Evolutionary conservation across 2,113 vertebrate species (phyloP).

Genomic region (Labeo catla): DNA sequence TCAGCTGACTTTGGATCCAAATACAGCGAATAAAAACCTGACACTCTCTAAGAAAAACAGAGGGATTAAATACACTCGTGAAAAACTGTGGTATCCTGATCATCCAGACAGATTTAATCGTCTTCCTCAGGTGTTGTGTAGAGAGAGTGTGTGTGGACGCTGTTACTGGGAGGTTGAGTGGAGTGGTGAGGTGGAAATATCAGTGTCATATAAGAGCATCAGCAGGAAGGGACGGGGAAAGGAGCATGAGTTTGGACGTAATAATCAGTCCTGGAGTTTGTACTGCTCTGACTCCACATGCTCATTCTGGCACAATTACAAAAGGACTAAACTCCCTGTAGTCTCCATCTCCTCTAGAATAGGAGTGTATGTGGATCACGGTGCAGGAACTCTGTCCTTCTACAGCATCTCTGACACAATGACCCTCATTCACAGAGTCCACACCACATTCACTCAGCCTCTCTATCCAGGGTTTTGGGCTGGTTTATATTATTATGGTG

Average conservation of each 20-base stretch:
- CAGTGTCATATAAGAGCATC: slow-evolving; percentile 27
- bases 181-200: rapidly evolving
- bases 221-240: neutral
- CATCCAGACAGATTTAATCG: neutral
- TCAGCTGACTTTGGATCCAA: neutral
- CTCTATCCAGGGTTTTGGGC: neutral
- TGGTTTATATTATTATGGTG: neutral
- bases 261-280: neutral
- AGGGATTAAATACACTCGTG: neutral
- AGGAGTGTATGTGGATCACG: slow-evolving; percentile 17
- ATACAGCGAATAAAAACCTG: neutral
- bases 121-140: neutral
- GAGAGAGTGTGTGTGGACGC: neutral
- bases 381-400: slow-evolving; percentile 29
- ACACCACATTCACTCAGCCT: neutral
- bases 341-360: neutral
- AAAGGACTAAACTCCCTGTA: neutral
- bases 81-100: rapidly evolving
- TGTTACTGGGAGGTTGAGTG: slow-evolving; percentile 25
- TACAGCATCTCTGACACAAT: slow-evolving; percentile 24
- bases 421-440: slow-evolving; percentile 32
- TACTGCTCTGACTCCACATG: neutral
- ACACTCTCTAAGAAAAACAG: neutral
- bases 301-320: neutral
- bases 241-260: rapidly evolving